Base-by-base conservation (phyloP, 2,113 vertebrate genomes). In the Lasiurus borealis region DNA sequence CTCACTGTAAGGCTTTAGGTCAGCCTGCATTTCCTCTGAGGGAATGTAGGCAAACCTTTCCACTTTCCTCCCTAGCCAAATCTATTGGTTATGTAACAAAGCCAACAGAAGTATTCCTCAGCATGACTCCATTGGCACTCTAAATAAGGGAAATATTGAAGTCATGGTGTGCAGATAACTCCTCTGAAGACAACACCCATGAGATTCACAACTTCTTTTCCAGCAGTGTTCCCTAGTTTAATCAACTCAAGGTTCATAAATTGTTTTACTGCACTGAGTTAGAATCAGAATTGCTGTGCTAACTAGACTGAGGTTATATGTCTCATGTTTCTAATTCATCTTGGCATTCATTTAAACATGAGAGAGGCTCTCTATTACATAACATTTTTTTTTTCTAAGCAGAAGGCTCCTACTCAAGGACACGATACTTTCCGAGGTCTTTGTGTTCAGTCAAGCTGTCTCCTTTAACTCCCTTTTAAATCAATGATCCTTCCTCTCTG, bases 221-320 rank as follows among this genome's bases (percentile, higher is more conserved):
- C 75, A 90, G 76, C 54, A 73, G 44, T 69, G 34, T 64, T 77
- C 15, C 19, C 31, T 18, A 85, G 34, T 71, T 19, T 76, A 88
- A 80, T 86, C 36, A 68, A 54, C n/a, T 88, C 82, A 71, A 75
- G 82, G 48, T 72, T 25, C 40, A 90, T 64, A 88, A 90, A 52
- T 31, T 82, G 23, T 91, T 96, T 83, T 91, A 85, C 34, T 78
- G 57, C 78, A 40, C 7, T 91, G 77, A 90, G 73, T 80, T 90
- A 80, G 77, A 92, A 88, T 85, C 31, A 80, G 77, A 92, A 88
- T 85, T 27, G 92, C 82, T 93, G 15, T 90, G 90, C 88, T 85
- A 93, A 90, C 48, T 72, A 5, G 31, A 92, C 3, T n/a, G 69
- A 95, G 81, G 90, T 54, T 94, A 64, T 78, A n/a, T 77, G 48